Conservation (phyloP, 2,113 vertebrate genomes). For the Nycticebus coucang region DNA sequence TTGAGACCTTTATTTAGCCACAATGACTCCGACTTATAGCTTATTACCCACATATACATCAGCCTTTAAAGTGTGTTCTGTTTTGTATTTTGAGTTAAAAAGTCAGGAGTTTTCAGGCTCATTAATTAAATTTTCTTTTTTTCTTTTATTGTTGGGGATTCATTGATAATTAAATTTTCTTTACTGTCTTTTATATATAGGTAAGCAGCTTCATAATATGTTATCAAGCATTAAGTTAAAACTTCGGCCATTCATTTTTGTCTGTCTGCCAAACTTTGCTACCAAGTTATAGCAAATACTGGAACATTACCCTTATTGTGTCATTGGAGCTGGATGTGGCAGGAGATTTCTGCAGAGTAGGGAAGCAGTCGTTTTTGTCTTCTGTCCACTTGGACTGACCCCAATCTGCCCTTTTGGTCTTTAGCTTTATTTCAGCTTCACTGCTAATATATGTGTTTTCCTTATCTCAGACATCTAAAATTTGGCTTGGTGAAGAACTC, state of each 20-base stretch:
- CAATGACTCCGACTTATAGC: not conserved
- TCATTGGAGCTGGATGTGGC: not conserved
- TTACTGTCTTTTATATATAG: conserved; percentile 19
- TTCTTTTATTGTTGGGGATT: too few species aligned
- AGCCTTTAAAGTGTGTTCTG: conserved; percentile 38
- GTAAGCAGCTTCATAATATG: not conserved
- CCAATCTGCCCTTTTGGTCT: not conserved
- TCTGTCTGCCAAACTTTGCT: not conserved
- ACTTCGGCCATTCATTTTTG: conserved; percentile 15
- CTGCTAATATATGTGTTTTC: not conserved
- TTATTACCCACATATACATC: not conserved
- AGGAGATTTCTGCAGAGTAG: not conserved
- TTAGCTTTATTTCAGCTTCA: conserved; percentile 16
- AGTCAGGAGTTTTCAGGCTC: conserved; percentile 21
- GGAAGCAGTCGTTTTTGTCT: not conserved
- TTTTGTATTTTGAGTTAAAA: conserved; percentile 58
- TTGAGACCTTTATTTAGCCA: conserved; percentile 45
- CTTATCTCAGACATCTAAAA: not conserved
- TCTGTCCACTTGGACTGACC: not conserved
- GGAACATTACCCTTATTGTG: not conserved
- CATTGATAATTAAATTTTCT: conserved; percentile 43
- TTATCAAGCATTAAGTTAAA: conserved; percentile 8
- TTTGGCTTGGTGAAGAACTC: conserved; percentile 2
- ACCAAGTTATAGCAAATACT: not conserved
- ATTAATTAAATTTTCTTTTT: conserved; percentile 41